Conservation (phyloP, 37 sponge, comb jelly and placozoan genomes). For the Petrosia ficiformis region DNA sequence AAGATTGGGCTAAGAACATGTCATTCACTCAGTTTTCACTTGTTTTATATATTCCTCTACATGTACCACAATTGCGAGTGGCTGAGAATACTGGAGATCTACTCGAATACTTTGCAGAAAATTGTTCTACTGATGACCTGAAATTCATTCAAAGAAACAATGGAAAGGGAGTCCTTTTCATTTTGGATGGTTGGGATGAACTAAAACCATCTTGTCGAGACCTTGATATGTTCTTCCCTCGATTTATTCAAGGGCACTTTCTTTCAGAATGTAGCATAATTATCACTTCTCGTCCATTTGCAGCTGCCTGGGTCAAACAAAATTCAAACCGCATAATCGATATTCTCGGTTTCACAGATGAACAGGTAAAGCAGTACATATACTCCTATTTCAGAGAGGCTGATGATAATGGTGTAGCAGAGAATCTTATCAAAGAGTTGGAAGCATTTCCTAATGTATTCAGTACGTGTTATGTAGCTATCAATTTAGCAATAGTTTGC, state of each 20-base stretch:
- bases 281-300: constrained; percentile 24
- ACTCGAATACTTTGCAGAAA: not conserved
- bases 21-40: constrained; percentile 1
- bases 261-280: constrained; percentile 12
- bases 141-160: not conserved
- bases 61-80: constrained; percentile 2
- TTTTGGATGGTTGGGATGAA: constrained; percentile 47
- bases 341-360: constrained; percentile 34
- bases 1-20: constrained; percentile 10
- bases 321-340: constrained; percentile 16
- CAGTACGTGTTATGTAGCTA: constrained; percentile 31
- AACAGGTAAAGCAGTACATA: constrained; percentile 20
- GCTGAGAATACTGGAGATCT: constrained; percentile 16
- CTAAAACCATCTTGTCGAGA: constrained; percentile 7
- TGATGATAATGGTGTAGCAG: not conserved
- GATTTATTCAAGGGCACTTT: constrained; percentile 1
- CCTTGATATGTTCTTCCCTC: constrained; percentile 2
- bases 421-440: constrained; percentile 12
- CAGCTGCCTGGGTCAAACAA: not conserved
- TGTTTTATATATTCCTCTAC: constrained; percentile 14
- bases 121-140: not conserved
- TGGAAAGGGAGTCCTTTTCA: constrained; percentile 10
- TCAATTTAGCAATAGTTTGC: constrained; percentile 28
- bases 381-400: not conserved
- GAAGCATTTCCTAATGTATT: constrained; percentile 5